Evolutionary conservation across 2,888 invertebrate species (phyloP).

Genomic region (Eristalis tenax): DNA sequence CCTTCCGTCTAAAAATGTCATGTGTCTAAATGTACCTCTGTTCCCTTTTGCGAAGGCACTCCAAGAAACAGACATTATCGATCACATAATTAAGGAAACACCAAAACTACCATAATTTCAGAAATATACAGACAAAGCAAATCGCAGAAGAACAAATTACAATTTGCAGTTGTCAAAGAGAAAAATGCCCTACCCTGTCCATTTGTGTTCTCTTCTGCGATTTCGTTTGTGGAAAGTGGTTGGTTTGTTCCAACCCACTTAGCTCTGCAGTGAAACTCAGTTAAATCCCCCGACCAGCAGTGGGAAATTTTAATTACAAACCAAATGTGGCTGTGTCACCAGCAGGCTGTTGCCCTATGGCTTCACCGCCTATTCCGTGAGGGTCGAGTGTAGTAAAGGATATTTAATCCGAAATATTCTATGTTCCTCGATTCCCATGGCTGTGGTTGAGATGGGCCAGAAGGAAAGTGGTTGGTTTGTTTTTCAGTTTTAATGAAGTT

Average conservation of each 20-base stretch:
- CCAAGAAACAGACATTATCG: no score
- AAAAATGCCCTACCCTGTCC: background rate
- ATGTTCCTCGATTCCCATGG: background rate
- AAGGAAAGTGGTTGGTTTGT: background rate
- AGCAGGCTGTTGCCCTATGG: background rate
- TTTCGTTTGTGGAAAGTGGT: background rate
- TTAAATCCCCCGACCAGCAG: background rate
- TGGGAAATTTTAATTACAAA: conserved; percentile 32
- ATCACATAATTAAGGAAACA: no score
- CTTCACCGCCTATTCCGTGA: background rate
- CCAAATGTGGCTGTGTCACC: conserved; percentile 32
- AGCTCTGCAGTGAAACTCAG: background rate
- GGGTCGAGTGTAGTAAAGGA: conserved; percentile 2
- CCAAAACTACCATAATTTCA: no score
- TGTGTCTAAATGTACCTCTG: no score
- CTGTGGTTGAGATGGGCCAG: background rate
- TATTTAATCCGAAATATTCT: background rate
- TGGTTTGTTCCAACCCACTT: conserved; percentile 19
- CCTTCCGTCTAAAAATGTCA: no score
- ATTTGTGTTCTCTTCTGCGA: background rate
- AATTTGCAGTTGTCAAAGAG: background rate
- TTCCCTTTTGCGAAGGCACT: no score
- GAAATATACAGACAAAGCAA: no score
- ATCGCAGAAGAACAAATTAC: background rate
- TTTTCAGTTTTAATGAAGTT: conserved; percentile 34